Percentiles rank a stretch among this genome's conserved stretches.
phyloP scores from a whole-genome alignment of 2,888 invertebrate species.

The Cactoblastis cactorum region DNA sequence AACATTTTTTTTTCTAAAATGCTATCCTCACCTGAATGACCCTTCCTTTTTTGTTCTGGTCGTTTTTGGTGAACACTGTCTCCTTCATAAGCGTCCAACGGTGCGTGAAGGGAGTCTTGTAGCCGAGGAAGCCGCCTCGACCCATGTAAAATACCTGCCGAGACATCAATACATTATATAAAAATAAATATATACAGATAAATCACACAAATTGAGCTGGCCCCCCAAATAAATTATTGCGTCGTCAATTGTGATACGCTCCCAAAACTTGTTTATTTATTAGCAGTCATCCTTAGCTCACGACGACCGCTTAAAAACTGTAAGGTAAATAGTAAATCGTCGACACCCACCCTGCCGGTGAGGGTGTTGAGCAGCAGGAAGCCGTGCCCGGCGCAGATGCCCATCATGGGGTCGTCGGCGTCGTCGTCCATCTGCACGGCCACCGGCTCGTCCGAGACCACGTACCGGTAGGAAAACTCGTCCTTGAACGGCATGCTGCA shows the following conservation, averaged over 20 bases:
- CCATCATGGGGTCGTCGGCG: conserved; percentile 88
- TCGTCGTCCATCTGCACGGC: conserved; percentile 79
- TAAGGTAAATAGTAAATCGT: too few relatives aligned
- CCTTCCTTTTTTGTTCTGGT: conserved; percentile 57
- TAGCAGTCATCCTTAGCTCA: too few relatives aligned
- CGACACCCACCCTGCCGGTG: conserved; percentile 85
- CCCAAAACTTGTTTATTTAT: too few relatives aligned
- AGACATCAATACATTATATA: conserved; percentile 5
- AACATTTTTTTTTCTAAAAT: too few relatives aligned
- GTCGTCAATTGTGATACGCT: too few relatives aligned
- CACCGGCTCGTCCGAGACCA: conserved; percentile 70
- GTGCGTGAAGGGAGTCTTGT: conserved; percentile 82
- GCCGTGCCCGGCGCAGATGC: conserved; percentile 92
- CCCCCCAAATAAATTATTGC: background rate
- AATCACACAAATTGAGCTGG: background rate
- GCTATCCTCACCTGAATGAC: conserved; percentile 59
- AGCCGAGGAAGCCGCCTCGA: conserved; percentile 90
- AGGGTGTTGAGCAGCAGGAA: conserved; percentile 91
- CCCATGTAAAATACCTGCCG: conserved; percentile 92
- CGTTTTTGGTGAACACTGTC: conserved; percentile 59
- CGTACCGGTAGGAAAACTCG: conserved; percentile 38
- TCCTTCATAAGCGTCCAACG: conserved; percentile 82
- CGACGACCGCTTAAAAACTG: too few relatives aligned
- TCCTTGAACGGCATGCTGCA: conserved; percentile 60
- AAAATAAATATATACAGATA: background rate